Evolutionary conservation across 1,140 invertebrate genomes (phyloP).

Genomic region (Tetragonula clypearis): DNA sequence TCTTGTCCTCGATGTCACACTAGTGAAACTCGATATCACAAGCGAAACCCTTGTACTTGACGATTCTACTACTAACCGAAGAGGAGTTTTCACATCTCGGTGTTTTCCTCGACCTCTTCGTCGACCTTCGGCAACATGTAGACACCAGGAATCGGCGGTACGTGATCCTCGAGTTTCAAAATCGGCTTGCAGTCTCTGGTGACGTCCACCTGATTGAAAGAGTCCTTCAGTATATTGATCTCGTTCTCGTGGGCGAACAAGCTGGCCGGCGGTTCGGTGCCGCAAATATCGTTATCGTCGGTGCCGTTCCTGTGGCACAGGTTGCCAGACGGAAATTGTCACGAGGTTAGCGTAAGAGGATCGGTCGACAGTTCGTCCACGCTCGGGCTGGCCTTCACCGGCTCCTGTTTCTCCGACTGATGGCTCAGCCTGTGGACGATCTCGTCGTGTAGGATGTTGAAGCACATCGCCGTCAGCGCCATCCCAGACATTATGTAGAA

Average conservation of each 20-base stretch:
- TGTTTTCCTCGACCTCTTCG: conserved; percentile 85
- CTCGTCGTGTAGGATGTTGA: conserved; percentile 98
- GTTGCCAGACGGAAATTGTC: conserved; percentile 85
- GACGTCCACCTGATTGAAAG: conserved; percentile 79
- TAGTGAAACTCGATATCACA: neutral
- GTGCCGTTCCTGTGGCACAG: conserved; percentile 85
- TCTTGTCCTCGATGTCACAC: neutral
- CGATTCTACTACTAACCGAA: too few relatives aligned
- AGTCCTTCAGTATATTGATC: conserved; percentile 80
- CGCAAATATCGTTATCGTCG: conserved; percentile 84
- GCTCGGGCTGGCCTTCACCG: conserved; percentile 79
- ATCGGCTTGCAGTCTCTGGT: conserved; percentile 79
- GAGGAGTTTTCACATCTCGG: conserved; percentile 82
- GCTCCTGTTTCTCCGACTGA: conserved; percentile 80
- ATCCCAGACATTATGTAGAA: conserved; percentile 97
- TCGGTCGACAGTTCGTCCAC: conserved; percentile 83
- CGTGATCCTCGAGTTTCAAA: conserved; percentile 78
- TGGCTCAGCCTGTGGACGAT: conserved; percentile 90
- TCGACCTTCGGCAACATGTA: conserved; percentile 85
- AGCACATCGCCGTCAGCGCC: conserved; percentile 98
- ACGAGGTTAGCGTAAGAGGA: conserved; percentile 84
- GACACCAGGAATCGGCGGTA: conserved; percentile 80
- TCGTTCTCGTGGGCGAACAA: conserved; percentile 81
- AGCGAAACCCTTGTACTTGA: neutral
- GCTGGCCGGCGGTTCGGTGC: conserved; percentile 83